Conservation (phyloP, 2,888 invertebrate genomes). For the Hydrotaea diabolus region DNA sequence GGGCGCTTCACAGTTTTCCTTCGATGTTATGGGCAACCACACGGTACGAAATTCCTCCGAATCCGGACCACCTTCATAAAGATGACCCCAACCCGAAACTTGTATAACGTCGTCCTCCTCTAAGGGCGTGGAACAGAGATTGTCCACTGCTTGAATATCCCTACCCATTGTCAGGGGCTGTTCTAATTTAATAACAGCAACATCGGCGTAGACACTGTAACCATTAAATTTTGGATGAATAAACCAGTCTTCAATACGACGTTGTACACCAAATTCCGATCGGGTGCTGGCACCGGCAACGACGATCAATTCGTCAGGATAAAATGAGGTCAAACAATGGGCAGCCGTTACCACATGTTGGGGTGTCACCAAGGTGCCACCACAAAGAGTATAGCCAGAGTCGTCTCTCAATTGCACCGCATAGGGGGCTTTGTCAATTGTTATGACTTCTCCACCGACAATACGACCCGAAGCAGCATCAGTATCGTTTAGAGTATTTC, state of each 20-base stretch:
- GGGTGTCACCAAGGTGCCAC: neutral
- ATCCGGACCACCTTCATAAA: too few relatives aligned
- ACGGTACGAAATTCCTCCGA: neutral
- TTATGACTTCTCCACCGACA: neutral
- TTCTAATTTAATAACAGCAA: neutral
- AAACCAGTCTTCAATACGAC: neutral
- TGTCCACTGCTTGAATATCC: neutral
- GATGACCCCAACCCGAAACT: neutral
- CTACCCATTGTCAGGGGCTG: neutral
- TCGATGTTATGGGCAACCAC: neutral
- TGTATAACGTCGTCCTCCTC: neutral
- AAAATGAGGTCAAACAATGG: neutral
- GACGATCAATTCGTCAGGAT: neutral
- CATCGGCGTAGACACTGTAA: neutral
- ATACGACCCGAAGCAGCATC: neutral
- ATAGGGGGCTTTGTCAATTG: neutral
- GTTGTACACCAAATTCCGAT: neutral
- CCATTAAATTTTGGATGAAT: neutral
- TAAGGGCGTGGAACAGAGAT: neutral
- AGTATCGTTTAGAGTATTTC: too few relatives aligned
- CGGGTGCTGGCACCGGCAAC: neutral
- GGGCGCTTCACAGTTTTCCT: neutral
- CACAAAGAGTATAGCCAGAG: neutral
- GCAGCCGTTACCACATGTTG: slow-evolving; percentile 5
- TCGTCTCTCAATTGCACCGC: neutral